These are phyloP conservation scores for Rhincodon typus DNA, from an alignment of 2,797 vertebrate genomes.

Conservation along the genomic window DNA sequence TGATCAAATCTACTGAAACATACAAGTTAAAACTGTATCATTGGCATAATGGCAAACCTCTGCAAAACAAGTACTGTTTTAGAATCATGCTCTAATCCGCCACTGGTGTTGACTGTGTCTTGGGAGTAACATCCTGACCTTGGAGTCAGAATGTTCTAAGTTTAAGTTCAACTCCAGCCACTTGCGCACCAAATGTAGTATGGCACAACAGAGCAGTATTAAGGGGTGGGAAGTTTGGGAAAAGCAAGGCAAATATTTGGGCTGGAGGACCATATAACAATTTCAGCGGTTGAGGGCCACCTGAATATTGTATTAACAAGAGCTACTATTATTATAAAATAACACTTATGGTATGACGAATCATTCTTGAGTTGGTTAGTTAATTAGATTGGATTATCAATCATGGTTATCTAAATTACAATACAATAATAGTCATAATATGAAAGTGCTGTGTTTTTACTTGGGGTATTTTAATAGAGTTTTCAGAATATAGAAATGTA, in stretches of 20 bases:
- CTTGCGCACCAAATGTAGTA: background rate
- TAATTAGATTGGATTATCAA: background rate
- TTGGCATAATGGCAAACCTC: background rate
- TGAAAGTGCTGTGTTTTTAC: background rate
- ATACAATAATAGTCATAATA: background rate
- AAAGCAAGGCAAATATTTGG: background rate
- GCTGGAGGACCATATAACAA: background rate
- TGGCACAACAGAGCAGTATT: background rate
- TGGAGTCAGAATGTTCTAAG: background rate
- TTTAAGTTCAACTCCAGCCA: background rate
- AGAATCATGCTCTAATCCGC: background rate
- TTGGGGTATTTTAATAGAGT: background rate
- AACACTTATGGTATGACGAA: background rate
- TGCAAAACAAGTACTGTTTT: background rate
- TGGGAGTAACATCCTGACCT: background rate
- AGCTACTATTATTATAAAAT: background rate
- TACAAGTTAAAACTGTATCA: background rate
- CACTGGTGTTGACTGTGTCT: background rate
- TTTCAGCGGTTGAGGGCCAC: background rate
- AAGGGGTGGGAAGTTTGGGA: background rate
- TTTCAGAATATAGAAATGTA: background rate
- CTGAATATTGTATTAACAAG: background rate
- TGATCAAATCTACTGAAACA: background rate
- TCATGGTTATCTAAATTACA: background rate
- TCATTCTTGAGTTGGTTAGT: background rate